These are phyloP conservation scores for Lipotes vexillifer DNA, from an alignment of 2,113 vertebrate species.

Conservation along the genomic window DNA sequence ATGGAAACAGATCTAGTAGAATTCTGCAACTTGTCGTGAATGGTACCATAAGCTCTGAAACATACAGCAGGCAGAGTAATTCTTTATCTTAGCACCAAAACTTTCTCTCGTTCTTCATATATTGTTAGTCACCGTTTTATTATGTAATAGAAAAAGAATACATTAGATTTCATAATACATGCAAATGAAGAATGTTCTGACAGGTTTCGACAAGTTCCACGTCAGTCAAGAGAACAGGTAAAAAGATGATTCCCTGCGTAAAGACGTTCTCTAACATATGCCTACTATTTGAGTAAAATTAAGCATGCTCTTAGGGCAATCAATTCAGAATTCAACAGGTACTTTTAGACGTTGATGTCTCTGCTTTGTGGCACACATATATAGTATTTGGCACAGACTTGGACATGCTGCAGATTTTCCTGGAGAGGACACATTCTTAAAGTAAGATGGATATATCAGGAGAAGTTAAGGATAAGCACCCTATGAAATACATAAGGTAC, in stretches of 20 bases:
- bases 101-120: background rate
- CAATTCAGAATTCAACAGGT: conserved; percentile 25
- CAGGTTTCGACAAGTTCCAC: background rate
- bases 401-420: background rate
- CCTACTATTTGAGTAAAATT: conserved; percentile 7
- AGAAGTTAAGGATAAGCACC: background rate
- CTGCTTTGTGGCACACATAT: background rate
- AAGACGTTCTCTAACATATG: background rate
- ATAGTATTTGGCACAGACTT: background rate
- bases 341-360: conserved; percentile 16
- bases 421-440: background rate
- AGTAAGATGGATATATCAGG: background rate
- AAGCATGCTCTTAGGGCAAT: background rate
- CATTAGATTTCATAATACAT: background rate
- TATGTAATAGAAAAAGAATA: background rate
- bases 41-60: background rate
- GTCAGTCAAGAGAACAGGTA: conserved; percentile 14
- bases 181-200: conserved; percentile 7
- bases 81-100: background rate
- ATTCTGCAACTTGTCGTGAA: background rate
- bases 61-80: background rate
- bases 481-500: background rate
- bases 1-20: background rate
- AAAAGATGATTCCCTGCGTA: background rate
- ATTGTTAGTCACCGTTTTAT: background rate